Evolutionary conservation across 2,797 vertebrate genomes (phyloP), one percentile per base, ranked within the genome.

Genomic region (Mycteria americana): DNA sequence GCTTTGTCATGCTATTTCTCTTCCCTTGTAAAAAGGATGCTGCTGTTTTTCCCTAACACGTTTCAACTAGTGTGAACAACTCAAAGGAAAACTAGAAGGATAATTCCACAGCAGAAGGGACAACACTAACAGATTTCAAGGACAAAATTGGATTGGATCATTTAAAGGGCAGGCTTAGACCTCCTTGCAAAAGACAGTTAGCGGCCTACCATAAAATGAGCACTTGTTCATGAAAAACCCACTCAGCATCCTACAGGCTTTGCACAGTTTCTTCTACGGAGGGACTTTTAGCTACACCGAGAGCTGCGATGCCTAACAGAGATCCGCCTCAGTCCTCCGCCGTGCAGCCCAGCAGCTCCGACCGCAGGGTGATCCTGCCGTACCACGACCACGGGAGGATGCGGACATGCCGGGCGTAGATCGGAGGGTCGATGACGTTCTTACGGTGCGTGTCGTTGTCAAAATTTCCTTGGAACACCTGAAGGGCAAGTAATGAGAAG

Each of bases 341-440:
- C 50, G 98, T 98, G 97, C 99, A 99, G 97, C 99, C 99, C 70
- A 99, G 98, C 90, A 99, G 98, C 98, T 99, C 99, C 16, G 98
- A 98, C 72, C 99, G 98, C 98, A 99, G 98, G 48, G 99, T 99
- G 98, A 99, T 99, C 95, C 99, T 98, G 85, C 99, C 99, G 0
- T 99, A 99, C 99, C 99, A 99, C 4, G 99, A 99, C 99, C 99
- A 99, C 2, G 99, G 99, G 30, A 99, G 98, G 97, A 99, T 99
- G 97, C 99, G 98, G 91, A 99, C 57, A 62, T 99, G 98, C 57
- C 98, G 98, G 51, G 99, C 98, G 4, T 98, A 98, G 98, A 99
- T 98, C 8, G 99, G 99, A 7, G 99, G 99, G 72, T 99, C 99
- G 25, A 99, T 99, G 97, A 99, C 99, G 0, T 99, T 99, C 98